Base-by-base conservation (phyloP, 2,113 vertebrate species). In the Sceloporus undulatus region DNA sequence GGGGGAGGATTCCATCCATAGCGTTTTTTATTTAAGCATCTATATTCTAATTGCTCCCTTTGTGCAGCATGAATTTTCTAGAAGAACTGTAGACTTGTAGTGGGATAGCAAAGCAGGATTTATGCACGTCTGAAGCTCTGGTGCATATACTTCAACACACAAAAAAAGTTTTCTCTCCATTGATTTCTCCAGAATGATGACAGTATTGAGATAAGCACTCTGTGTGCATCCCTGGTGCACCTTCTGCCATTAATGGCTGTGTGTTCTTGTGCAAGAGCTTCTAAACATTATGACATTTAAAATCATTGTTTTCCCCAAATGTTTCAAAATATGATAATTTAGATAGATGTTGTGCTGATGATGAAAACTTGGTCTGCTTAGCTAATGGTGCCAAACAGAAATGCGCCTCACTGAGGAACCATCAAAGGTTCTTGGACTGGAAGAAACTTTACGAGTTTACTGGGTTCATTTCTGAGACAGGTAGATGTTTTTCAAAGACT, bases 21-120 rank as follows among this genome's bases (percentile, higher is more conserved):
- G 85, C 80, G 87, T 84, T 75, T 5, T 52, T 85, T 79, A 79
- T 48, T 89, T 90, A 65, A 86, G 70, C 86, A 94, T 81, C 91
- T 91, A 92, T 91, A 84, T 91, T 40, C 71, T 86, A 93, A 91
- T 75, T 38, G 88, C n/a, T 90, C 48, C 48, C 88, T 88, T 91
- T 88, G 48, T 56, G 52, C 34, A 82, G 74, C 83, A 19, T 89
- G 74, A 87, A 68, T 71, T 21, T 71, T 86, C 23, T 11, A n/a
- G 34, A 52, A 74, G 40, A 52, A 70, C 59, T 88, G 74, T 0
- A 0, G 62, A 9, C 90, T 89, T 88, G 86, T 76, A 78, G 18
- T 76, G 75, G 74, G 0, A 16, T 11, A 89, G 29, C 83, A 94
- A 79, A 94, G 66, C 75, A 87, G 27, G 11, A n/a, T 34, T 52